Evolutionary conservation across 2,888 invertebrate genomes (phyloP).

Genomic region (Agrochola circellaris): DNA sequence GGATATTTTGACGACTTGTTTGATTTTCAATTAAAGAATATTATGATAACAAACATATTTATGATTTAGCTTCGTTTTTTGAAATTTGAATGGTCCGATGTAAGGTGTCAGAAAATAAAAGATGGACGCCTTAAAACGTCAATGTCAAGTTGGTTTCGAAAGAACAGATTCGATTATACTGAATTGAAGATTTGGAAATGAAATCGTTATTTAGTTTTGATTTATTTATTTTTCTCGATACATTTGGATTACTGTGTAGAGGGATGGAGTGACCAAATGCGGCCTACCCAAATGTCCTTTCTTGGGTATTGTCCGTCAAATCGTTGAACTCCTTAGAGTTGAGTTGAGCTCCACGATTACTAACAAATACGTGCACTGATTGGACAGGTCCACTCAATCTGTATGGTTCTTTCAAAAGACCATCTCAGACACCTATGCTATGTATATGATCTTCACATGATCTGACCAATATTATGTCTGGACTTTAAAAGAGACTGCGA

Average conservation of each 20-base stretch:
- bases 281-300: no score
- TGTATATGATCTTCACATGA: no score
- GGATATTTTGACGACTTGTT: constrained; percentile 43
- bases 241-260: no score
- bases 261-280: background rate
- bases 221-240: background rate
- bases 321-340: no score
- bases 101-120: constrained; percentile 34
- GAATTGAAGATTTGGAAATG: constrained; percentile 5
- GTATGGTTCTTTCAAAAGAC: no score
- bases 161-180: constrained; percentile 11
- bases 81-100: constrained; percentile 22
- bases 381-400: no score
- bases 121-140: constrained; percentile 47
- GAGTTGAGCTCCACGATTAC: no score
- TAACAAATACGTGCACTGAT: no score
- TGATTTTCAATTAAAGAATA: constrained; percentile 52
- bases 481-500: no score
- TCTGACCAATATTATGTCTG: no score
- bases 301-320: no score
- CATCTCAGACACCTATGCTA: no score
- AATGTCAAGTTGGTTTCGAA: constrained; percentile 33
- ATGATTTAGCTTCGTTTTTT: background rate
- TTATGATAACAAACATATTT: background rate
- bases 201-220: background rate